Conservation (phyloP, 2,113 vertebrate genomes). For the Maccullochella peelii region DNA sequence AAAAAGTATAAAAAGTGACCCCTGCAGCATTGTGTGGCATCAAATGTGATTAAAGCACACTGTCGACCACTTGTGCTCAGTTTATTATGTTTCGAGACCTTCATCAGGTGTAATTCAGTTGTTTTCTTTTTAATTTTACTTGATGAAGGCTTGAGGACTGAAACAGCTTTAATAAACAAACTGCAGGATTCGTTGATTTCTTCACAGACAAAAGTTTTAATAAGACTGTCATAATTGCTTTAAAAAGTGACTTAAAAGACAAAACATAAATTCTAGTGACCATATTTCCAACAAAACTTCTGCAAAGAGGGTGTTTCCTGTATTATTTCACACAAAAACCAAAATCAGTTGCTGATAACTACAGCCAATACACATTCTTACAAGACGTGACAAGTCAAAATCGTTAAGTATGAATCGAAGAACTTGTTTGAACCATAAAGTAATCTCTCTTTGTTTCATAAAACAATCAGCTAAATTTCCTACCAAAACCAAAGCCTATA, state of each 20-base stretch:
- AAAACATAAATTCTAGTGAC: too few species aligned
- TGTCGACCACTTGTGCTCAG: background rate
- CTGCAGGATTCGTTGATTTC: background rate
- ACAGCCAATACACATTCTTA: background rate
- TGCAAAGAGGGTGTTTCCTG: too few species aligned
- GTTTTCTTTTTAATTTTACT: background rate
- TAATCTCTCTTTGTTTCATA: background rate
- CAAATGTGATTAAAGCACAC: background rate
- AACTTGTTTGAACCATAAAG: background rate
- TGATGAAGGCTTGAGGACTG: too few species aligned
- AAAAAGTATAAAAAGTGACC: too few species aligned
- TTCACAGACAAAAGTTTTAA: background rate
- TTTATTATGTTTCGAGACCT: background rate
- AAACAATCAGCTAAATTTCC: background rate
- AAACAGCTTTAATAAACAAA: too few species aligned
- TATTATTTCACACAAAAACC: background rate
- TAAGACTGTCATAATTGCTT: too few species aligned
- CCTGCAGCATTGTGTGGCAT: too few species aligned
- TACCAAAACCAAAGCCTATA: background rate
- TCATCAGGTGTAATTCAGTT: background rate
- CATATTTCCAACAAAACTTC: background rate
- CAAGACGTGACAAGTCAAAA: background rate
- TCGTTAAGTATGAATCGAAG: background rate
- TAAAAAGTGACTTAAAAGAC: too few species aligned
- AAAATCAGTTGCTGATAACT: background rate